These are phyloP conservation scores for Philereme transversata DNA, from an alignment of 2,888 invertebrate genomes.

Conservation along the genomic window DNA sequence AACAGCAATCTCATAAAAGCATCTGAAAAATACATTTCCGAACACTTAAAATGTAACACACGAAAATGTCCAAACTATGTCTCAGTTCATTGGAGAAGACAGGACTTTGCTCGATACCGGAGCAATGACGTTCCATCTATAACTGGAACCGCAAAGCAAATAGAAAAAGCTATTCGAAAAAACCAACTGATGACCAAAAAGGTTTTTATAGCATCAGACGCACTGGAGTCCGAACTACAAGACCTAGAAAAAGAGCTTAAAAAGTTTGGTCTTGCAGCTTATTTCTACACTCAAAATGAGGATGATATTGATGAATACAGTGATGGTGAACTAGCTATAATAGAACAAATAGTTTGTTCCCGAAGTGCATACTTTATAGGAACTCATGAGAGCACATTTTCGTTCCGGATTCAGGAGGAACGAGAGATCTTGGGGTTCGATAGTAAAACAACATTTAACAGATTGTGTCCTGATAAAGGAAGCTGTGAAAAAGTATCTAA, in stretches of 20 bases:
- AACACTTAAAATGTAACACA: conserved; percentile 55
- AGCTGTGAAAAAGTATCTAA: conserved; percentile 89
- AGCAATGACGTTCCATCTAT: conserved; percentile 90
- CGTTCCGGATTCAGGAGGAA: conserved; percentile 98
- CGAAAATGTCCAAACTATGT: conserved; percentile 88
- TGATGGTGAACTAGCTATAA: conserved; percentile 95
- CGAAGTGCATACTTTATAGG: conserved; percentile 95
- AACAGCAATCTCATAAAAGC: conserved; percentile 86
- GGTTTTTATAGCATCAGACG: conserved; percentile 95
- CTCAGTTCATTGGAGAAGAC: conserved; percentile 93
- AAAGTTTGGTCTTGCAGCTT: conserved; percentile 55
- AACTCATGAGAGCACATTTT: conserved; percentile 97
- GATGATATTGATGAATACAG: conserved; percentile 80
- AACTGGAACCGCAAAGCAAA: conserved; percentile 89
- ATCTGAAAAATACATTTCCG: conserved; percentile 85
- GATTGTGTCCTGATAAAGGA: conserved; percentile 87
- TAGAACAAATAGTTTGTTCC: conserved; percentile 98
- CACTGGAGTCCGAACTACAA: conserved; percentile 82
- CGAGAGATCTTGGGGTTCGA: conserved; percentile 96
- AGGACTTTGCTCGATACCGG: conserved; percentile 92
- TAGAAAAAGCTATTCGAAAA: conserved; percentile 83
- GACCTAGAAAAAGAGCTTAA: conserved; percentile 73
- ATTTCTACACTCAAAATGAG: conserved; percentile 67
- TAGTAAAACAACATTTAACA: conserved; percentile 92
- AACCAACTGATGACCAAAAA: conserved; percentile 62